These are phyloP conservation scores for Microctenopoma lineatum DNA, from an alignment of 2,797 vertebrate species.

Conservation along the genomic window DNA sequence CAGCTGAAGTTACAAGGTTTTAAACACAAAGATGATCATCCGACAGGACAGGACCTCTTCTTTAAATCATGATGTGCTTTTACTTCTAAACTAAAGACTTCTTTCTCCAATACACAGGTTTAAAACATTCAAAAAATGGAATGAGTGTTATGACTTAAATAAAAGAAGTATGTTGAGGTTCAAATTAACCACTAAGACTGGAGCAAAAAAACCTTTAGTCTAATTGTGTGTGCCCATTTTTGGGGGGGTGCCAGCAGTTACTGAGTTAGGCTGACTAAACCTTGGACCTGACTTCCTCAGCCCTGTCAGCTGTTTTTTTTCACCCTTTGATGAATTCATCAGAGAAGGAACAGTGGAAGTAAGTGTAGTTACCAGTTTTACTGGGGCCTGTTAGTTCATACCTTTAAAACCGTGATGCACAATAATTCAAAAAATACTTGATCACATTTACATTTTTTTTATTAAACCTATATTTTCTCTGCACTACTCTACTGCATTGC, in stretches of 20 bases:
- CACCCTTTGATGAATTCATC: constrained; percentile 33
- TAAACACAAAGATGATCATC: too few species aligned
- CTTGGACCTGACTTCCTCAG: not conserved
- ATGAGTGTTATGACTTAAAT: not conserved
- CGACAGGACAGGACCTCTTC: not conserved
- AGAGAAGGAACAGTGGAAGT: not conserved
- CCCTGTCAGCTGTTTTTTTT: constrained; percentile 29
- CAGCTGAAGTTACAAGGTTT: not conserved
- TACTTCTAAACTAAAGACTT: not conserved
- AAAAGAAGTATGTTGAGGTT: not conserved
- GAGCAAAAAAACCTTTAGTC: not conserved
- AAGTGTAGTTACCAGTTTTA: not conserved
- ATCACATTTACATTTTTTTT: too few species aligned
- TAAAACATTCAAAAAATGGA: not conserved
- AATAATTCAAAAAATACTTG: too few species aligned
- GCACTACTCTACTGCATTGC: not conserved
- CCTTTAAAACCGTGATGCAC: too few species aligned
- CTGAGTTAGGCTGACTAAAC: not conserved
- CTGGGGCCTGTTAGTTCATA: too few species aligned
- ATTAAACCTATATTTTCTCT: too few species aligned
- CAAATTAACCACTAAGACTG: not conserved
- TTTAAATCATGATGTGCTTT: not conserved
- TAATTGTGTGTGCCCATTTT: not conserved
- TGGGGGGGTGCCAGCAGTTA: not conserved
- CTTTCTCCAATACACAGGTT: not conserved